phyloP scores from a whole-genome alignment of 2,113 vertebrate genomes.

The Spea bombifrons region DNA sequence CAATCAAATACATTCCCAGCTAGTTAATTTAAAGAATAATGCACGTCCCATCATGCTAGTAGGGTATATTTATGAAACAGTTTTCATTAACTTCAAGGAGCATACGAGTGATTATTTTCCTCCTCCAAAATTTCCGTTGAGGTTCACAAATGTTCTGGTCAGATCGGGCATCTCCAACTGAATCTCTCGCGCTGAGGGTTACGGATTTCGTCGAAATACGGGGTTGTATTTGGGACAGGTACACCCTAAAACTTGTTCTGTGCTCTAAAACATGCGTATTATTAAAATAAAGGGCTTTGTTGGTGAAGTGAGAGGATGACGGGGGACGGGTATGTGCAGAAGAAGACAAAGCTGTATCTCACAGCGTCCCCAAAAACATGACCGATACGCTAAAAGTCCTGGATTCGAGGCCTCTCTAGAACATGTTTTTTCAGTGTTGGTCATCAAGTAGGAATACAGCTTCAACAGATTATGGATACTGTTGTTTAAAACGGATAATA shows the following conservation, averaged over 20 bases:
- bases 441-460: too few species aligned
- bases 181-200: background rate
- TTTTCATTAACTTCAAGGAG: conserved; percentile 29
- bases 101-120: conserved; percentile 15
- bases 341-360: background rate
- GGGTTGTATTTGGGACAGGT: too few species aligned
- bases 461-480: too few species aligned
- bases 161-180: background rate
- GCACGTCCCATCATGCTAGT: conserved; percentile 5
- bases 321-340: background rate
- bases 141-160: too few species aligned
- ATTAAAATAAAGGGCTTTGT: background rate
- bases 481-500: too few species aligned
- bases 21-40: conserved; percentile 43
- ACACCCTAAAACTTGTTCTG: too few species aligned
- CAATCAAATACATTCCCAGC: conserved; percentile 36
- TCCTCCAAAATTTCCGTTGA: too few species aligned
- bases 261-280: too few species aligned
- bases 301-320: conserved; percentile 5
- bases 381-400: background rate
- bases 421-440: background rate
- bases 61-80: conserved; percentile 35
- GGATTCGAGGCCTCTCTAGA: background rate
- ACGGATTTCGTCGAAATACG: too few species aligned
- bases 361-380: background rate